Conservation (phyloP, 2,888 invertebrate genomes). For the Agrochola macilenta region DNA sequence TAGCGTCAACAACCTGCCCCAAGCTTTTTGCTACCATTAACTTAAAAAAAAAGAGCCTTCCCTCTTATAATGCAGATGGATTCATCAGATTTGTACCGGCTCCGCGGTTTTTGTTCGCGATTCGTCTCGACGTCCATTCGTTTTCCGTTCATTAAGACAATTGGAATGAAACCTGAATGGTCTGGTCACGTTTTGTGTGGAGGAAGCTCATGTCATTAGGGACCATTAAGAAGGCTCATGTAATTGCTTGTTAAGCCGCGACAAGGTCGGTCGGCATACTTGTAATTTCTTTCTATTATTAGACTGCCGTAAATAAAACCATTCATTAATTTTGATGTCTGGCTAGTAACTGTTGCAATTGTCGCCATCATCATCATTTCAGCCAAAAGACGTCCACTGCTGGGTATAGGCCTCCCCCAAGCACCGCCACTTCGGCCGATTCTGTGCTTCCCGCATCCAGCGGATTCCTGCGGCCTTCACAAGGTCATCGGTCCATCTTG, state of each 20-base stretch:
- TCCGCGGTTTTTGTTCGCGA: conserved; percentile 64
- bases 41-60: conserved; percentile 10
- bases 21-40: conserved; percentile 33
- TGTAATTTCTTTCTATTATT: conserved; percentile 72
- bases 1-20: conserved; percentile 41
- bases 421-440: too few species aligned
- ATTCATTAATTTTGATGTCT: conserved; percentile 57
- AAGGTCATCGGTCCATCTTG: too few species aligned
- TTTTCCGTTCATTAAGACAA: conserved; percentile 67
- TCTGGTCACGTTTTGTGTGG: conserved; percentile 72
- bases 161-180: conserved; percentile 64
- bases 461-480: too few species aligned
- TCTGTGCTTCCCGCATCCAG: too few species aligned
- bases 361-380: too few species aligned
- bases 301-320: conserved; percentile 56
- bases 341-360: conserved; percentile 11
- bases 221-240: conserved; percentile 76
- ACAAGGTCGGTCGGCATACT: conserved; percentile 70
- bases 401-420: too few species aligned
- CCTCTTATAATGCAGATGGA: conserved; percentile 45
- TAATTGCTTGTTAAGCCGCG: conserved; percentile 73
- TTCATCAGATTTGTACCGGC: conserved; percentile 66
- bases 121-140: conserved; percentile 60
- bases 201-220: conserved; percentile 82
- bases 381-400: too few species aligned